Conservation (phyloP, 1,140 invertebrate genomes). For the Euura saliciscinereae region DNA sequence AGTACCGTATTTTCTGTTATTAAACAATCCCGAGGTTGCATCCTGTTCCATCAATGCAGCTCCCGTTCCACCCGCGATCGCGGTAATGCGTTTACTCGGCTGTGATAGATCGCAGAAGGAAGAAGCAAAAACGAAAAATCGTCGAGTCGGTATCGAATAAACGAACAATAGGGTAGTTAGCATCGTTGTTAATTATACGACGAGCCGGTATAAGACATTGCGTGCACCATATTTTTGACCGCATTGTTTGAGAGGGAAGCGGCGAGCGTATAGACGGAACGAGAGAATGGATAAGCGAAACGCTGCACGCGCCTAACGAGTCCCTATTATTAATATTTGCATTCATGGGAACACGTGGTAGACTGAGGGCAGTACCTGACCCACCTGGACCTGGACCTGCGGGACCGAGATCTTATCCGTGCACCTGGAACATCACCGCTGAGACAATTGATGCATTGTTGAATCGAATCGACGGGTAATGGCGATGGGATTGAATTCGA, state of each 20-base stretch:
- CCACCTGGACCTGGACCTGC: not conserved
- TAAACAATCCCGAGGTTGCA: not conserved
- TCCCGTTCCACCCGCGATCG: not conserved
- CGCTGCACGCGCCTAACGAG: constrained; percentile 1
- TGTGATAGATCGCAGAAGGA: no score
- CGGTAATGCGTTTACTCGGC: not conserved
- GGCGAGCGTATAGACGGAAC: not conserved
- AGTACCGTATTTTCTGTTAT: constrained; percentile 5
- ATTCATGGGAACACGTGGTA: not conserved
- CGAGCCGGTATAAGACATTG: not conserved
- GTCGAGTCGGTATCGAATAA: no score
- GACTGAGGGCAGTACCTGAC: not conserved
- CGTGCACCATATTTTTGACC: not conserved
- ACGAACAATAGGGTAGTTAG: constrained; percentile 1
- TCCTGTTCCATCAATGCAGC: not conserved
- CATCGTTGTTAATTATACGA: not conserved
- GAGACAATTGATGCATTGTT: no score
- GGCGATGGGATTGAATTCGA: no score
- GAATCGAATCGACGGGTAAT: no score
- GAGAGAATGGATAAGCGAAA: not conserved
- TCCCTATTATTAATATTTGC: constrained; percentile 5
- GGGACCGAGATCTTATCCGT: not conserved
- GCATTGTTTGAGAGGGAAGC: not conserved
- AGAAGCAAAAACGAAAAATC: no score
- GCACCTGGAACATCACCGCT: no score